Evolutionary conservation across 2,797 vertebrate genomes (phyloP).

Genomic region (Poeciliopsis infans): DNA sequence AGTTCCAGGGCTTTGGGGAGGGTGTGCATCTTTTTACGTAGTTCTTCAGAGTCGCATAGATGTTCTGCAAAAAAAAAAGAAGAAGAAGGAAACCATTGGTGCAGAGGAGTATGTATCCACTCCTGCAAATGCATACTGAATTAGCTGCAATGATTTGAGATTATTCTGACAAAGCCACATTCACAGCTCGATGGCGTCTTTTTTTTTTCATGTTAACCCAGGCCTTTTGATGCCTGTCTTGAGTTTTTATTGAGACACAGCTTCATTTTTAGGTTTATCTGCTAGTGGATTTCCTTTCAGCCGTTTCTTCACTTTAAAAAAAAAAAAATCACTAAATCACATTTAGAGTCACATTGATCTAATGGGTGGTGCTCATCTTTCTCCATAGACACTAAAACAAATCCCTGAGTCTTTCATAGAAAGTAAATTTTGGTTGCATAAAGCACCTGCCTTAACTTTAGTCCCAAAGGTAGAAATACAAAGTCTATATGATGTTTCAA

Average conservation of each 20-base stretch:
- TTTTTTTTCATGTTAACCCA: slow-evolving; percentile 58
- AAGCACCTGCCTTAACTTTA: not conserved
- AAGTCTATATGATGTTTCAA: not conserved
- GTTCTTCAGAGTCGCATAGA: slow-evolving; percentile 36
- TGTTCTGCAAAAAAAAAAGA: slow-evolving; percentile 21
- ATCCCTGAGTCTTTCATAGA: not conserved
- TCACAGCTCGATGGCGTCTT: slow-evolving; percentile 31
- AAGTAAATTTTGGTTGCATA: not conserved
- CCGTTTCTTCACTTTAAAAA: slow-evolving; percentile 3
- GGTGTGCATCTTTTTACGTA: slow-evolving; percentile 25
- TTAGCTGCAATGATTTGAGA: slow-evolving; percentile 49
- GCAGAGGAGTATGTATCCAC: slow-evolving; percentile 25
- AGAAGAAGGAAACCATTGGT: slow-evolving; percentile 16
- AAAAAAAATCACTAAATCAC: slow-evolving; percentile 9
- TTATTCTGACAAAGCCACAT: slow-evolving; percentile 50
- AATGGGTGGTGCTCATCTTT: not conserved
- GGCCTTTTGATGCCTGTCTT: slow-evolving; percentile 41
- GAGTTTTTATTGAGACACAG: slow-evolving; percentile 16
- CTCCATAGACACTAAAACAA: not conserved
- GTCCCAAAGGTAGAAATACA: not conserved
- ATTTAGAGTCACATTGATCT: slow-evolving; percentile 19
- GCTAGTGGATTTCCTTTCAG: slow-evolving; percentile 13
- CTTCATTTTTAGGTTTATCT: slow-evolving; percentile 39
- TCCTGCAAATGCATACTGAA: slow-evolving; percentile 55
- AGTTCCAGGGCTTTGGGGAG: slow-evolving; percentile 27